Percentiles rank a stretch among this genome's conserved stretches.
Conservation (phyloP, 1,140 invertebrate species). For the Tribolium castaneum region DNA sequence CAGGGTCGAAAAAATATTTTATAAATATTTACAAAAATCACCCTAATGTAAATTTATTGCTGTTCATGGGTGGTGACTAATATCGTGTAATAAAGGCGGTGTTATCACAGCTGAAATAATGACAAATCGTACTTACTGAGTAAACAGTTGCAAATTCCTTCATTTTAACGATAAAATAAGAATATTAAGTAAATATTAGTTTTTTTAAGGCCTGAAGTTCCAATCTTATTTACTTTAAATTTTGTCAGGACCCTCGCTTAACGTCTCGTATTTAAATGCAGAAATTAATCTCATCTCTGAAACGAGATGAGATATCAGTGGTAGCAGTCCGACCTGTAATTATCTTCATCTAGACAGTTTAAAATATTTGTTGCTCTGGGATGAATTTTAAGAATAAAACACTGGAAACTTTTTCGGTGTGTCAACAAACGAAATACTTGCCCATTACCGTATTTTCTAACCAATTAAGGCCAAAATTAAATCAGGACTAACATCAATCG, state of each 20-base stretch:
- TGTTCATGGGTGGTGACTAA: too few species aligned
- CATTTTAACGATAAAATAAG: not conserved
- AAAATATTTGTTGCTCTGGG: not conserved
- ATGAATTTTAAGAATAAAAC: not conserved
- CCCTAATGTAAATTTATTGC: too few species aligned
- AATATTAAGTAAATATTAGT: constrained; percentile 1
- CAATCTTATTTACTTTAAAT: constrained; percentile 17
- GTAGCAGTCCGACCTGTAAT: not conserved
- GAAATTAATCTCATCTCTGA: constrained; percentile 28
- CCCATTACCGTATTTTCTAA: constrained; percentile 9
- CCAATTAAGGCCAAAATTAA: not conserved
- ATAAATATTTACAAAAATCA: too few species aligned
- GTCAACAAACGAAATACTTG: not conserved
- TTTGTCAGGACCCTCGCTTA: not conserved
- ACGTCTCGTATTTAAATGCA: constrained; percentile 4
- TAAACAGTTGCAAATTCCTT: not conserved
- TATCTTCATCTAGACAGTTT: constrained; percentile 1
- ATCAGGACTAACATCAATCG: not conserved
- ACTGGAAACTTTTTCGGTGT: not conserved
- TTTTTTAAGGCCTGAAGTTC: not conserved
- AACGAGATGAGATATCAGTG: constrained; percentile 4
- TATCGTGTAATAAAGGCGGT: too few species aligned
- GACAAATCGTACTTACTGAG: not conserved
- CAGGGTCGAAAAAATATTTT: too few species aligned
- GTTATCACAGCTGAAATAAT: too few species aligned